Base-by-base conservation (phyloP, 2,888 invertebrate species). In the Tillus elongatus region DNA sequence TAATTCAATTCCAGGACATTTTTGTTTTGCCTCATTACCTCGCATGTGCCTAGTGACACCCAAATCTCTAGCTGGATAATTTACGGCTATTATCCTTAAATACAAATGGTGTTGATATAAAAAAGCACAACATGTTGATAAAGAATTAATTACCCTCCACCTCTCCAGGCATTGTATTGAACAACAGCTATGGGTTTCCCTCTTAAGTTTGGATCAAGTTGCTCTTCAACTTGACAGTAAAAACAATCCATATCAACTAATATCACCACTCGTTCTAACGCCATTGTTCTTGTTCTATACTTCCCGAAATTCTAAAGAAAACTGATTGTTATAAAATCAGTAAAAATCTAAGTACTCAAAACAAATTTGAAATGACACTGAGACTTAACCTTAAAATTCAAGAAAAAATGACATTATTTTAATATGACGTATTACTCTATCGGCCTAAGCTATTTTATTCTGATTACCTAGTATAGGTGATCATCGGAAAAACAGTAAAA, bases 201-300 rank as follows among this genome's bases (percentile, higher is more conserved):
- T 61, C 73, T 72, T 45, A 88, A 69, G 40, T 74, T 69, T 0
- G 95, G 91, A 57, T 87, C 73, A n/a, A 88, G 67, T 60, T 89
- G 82, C 57, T 90, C 88, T 68, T 98, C 97, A 2, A 98, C 97
- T 76, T 97, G 97, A 54, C 96, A 97, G 65, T 93, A 98, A 68
- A 98, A 98, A 67, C 96, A 96, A 64, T 98, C 97, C 97, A 98
- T 97, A 62, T 98, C 97, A 33, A 98, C 82, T 33, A 98, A 71
- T 28, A 87, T 79, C 12, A 98, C 72, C 12, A 93, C 73, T 47
- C 85, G 68, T 43, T 77, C 76, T 45, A 69, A 67, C n/a, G n/a
- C n/a, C n/a, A n/a, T n/a, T n/a, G n/a, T n/a, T n/a, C n/a, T n/a
- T n/a, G n/a, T n/a, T n/a, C n/a, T n/a, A n/a, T n/a, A n/a, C n/a